Base-by-base conservation (phyloP, 2,888 invertebrate genomes). In the Amphiduros pacificus region DNA sequence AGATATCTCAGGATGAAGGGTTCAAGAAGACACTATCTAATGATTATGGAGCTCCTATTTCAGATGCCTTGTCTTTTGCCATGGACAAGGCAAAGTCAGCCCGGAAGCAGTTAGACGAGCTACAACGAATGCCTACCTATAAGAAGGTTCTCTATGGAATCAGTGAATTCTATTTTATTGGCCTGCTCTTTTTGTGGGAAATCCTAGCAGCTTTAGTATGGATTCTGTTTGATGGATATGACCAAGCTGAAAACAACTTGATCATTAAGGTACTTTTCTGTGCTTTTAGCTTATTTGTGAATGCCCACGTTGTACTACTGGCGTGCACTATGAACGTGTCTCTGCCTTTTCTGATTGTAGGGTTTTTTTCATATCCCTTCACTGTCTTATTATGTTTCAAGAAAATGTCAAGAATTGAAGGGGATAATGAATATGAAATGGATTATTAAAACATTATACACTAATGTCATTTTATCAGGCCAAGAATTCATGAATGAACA, bases 131-230 rank as follows among this genome's bases (percentile, higher is more conserved):
- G 31, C 26, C 61, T 3, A 41, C 26, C 1, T 24, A 26, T 28
- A 58, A 60, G 49, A 61, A 62, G 24, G 27, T 63, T 0, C 53
- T 66, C 32, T 62, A 49, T 54, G 61, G 55, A 1, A 28, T 62
- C 17, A 22, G 31, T 6, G 64, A 61, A n/a, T 14, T 55, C 27
- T 44, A 27, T 27, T 51, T 61, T 22, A 51, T 59, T 1, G 32
- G 29, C 9, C 27, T 52, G 31, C 6, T 64, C 14, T 48, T 64
- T 9, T n/a, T 64, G 36, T 64, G 60, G 60, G 32, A 62, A 32
- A 28, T 28, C 6, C 26, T 64, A 26, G 36, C 36, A n/a, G n/a
- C n/a, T n/a, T n/a, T n/a, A n/a, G n/a, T n/a, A n/a, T n/a, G n/a
- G n/a, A n/a, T n/a, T n/a, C n/a, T n/a, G n/a, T n/a, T n/a, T n/a